Conservation (phyloP, 1,140 invertebrate species). For the Colletes latitarsis region DNA sequence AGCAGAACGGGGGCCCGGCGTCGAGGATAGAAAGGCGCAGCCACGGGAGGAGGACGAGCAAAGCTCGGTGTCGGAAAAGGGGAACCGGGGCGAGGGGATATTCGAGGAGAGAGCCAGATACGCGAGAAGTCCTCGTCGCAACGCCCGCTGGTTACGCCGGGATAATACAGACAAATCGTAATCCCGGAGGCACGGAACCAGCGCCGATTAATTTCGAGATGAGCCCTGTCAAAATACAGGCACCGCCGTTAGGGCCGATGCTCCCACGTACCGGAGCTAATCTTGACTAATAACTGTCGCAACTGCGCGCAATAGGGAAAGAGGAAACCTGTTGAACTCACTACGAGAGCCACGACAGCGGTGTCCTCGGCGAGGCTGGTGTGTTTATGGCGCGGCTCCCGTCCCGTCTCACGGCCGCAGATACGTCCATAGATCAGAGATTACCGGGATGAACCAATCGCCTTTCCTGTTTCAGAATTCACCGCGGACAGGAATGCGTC, state of each 20-base stretch:
- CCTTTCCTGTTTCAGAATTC: constrained; percentile 28
- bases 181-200: constrained; percentile 73
- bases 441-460: constrained; percentile 60
- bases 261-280: constrained; percentile 68
- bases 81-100: background rate
- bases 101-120: background rate
- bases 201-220: constrained; percentile 78
- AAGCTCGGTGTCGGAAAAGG: background rate
- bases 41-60: background rate
- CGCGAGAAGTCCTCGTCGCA: constrained; percentile 1
- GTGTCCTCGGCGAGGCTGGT: constrained; percentile 13
- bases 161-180: constrained; percentile 79
- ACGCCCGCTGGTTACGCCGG: constrained; percentile 43
- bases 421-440: constrained; percentile 62
- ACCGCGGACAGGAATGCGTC: constrained; percentile 24
- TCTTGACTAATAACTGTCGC: constrained; percentile 80
- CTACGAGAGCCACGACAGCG: constrained; percentile 13
- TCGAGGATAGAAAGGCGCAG: constrained; percentile 30
- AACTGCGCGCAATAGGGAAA: constrained; percentile 48
- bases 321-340: constrained; percentile 47
- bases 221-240: constrained; percentile 77
- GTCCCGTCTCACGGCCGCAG: constrained; percentile 34
- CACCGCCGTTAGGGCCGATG: constrained; percentile 54
- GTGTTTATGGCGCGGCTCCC: constrained; percentile 22
- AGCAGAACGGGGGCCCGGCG: constrained; percentile 16